Conservation (phyloP, 2,797 vertebrate genomes). For the Alauda arvensis region DNA sequence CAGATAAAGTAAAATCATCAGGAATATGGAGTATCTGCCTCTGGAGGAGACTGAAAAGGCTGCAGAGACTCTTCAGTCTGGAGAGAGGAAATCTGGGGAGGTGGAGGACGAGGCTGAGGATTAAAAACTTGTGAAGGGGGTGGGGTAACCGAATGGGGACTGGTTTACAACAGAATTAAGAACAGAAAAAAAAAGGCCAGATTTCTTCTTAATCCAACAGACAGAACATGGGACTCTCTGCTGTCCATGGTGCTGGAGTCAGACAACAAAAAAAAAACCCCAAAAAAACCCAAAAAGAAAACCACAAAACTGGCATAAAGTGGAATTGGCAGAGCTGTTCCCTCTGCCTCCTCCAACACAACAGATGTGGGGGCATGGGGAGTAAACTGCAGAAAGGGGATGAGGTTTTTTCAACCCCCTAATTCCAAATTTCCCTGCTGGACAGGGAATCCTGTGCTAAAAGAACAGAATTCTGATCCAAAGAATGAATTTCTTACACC, state of each 20-base stretch:
- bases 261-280: background rate
- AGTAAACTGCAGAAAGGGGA: background rate
- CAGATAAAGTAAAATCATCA: background rate
- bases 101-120: background rate
- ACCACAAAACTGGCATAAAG: background rate
- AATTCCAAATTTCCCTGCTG: background rate
- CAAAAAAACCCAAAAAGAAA: background rate
- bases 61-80: background rate
- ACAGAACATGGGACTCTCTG: fast-evolving
- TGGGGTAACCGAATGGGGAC: background rate
- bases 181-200: background rate
- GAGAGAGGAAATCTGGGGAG: background rate
- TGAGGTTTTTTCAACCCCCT: fast-evolving
- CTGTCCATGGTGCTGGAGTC: background rate
- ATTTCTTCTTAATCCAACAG: background rate
- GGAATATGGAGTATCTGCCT: background rate
- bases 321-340: background rate
- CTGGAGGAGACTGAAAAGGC: background rate
- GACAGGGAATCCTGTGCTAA: background rate
- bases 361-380: background rate
- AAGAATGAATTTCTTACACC: background rate
- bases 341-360: background rate
- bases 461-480: background rate
- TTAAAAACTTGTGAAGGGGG: background rate
- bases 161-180: background rate